phyloP scores from a whole-genome alignment of 37 sponge, comb jelly and placozoan species.

The Ephydatia muelleri region DNA sequence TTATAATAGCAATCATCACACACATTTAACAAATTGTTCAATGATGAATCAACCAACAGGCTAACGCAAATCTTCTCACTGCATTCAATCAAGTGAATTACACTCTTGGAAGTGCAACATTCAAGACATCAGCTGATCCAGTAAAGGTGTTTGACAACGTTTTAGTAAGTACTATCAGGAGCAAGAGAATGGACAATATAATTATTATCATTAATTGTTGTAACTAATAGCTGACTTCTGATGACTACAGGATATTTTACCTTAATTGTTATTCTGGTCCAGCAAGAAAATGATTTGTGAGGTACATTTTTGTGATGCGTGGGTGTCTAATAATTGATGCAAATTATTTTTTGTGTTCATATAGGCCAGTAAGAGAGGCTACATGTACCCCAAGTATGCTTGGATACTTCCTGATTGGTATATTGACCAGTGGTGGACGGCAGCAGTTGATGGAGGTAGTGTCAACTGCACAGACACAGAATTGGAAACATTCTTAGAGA shows the following conservation, averaged over 20 bases:
- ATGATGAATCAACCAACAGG: too few species aligned
- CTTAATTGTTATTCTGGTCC: constrained; percentile 14
- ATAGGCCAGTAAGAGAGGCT: constrained; percentile 10
- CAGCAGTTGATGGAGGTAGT: neutral
- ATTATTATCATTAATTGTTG: neutral
- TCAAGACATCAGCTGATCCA: too few species aligned
- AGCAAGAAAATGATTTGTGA: constrained; percentile 25
- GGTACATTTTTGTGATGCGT: neutral
- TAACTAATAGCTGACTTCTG: neutral
- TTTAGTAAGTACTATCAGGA: neutral
- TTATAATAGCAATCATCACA: too few species aligned
- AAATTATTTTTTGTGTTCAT: neutral
- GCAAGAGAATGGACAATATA: too few species aligned
- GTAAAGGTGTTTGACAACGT: neutral
- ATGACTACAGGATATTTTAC: constrained; percentile 16
- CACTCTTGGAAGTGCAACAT: too few species aligned
- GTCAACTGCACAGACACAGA: constrained; percentile 9
- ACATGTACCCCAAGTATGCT: constrained; percentile 24
- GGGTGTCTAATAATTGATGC: too few species aligned
- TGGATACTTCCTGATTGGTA: constrained; percentile 25
- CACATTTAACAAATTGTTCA: too few species aligned
- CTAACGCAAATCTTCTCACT: too few species aligned
- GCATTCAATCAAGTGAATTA: too few species aligned
- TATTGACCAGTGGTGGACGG: constrained; percentile 28
- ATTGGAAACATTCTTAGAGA: neutral